phyloP scores from a whole-genome alignment of 2,797 vertebrate species.

The Ctenosaura bakeri region DNA sequence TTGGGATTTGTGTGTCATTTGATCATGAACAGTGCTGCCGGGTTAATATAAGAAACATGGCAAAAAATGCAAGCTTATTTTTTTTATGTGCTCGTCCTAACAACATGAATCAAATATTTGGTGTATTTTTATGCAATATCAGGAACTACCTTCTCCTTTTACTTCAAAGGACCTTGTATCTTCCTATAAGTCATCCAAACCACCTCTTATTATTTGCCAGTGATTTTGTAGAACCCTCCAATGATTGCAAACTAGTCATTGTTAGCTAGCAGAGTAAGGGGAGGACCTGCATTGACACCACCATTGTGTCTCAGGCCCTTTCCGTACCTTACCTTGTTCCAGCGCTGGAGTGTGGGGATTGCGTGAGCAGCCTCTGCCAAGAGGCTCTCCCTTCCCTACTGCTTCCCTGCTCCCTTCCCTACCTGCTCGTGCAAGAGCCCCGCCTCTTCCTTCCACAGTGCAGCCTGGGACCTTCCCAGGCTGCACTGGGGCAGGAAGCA shows the following conservation, averaged over 20 bases:
- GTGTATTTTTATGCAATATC: not conserved
- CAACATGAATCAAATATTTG: not conserved
- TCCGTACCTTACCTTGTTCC: too few relatives aligned
- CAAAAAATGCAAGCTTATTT: slow-evolving; percentile 34
- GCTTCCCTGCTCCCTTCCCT: too few relatives aligned
- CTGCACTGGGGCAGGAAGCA: too few relatives aligned
- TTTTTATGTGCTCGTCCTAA: not conserved
- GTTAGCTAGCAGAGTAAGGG: not conserved
- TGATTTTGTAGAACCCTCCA: slow-evolving; percentile 23
- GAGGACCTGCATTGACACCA: too few relatives aligned
- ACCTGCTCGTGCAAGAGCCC: too few relatives aligned
- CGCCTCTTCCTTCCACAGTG: too few relatives aligned
- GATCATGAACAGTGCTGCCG: not conserved
- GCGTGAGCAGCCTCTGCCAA: too few relatives aligned
- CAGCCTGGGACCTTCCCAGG: too few relatives aligned
- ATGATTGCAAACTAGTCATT: not conserved
- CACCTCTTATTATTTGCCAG: slow-evolving; percentile 25
- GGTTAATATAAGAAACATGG: not conserved
- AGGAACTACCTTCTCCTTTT: not conserved
- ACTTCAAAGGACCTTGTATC: slow-evolving; percentile 6
- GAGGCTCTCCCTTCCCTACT: too few relatives aligned
- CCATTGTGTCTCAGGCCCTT: too few relatives aligned
- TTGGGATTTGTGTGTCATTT: not conserved
- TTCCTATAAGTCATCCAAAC: not conserved
- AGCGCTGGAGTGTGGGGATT: too few relatives aligned